These are phyloP conservation scores for Tachina fera DNA, from an alignment of 2,888 invertebrate genomes.

Conservation along the genomic window DNA sequence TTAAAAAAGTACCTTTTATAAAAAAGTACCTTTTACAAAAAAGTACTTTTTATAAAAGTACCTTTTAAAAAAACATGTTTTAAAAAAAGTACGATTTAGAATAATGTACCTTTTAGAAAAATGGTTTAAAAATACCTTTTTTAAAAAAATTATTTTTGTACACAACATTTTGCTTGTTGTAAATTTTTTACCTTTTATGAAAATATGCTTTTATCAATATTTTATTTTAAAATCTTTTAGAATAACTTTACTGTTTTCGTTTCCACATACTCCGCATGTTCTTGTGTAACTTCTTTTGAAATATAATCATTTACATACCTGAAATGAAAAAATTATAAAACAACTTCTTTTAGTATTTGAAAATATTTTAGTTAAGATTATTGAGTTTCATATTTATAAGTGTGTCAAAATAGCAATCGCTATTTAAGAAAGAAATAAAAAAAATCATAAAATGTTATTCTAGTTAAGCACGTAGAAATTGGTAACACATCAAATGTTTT, in stretches of 20 bases:
- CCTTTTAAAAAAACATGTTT: no score
- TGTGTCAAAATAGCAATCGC: no score
- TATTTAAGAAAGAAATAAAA: no score
- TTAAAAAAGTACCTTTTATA: no score
- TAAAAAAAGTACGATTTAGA: not conserved
- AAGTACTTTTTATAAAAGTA: not conserved
- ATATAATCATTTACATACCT: conserved; percentile 23
- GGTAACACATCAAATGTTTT: not conserved
- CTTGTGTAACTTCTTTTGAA: not conserved
- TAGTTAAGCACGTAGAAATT: not conserved
- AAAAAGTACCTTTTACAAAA: not conserved
- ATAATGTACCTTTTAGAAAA: not conserved
- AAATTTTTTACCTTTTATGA: no score
- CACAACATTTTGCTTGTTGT: no score
- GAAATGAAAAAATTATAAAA: conserved; percentile 11
- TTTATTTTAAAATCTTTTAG: not conserved
- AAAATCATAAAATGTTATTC: not conserved
- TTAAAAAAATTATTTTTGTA: not conserved
- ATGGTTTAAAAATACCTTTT: not conserved
- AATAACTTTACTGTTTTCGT: not conserved
- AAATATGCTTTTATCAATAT: no score
- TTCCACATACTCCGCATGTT: conserved; percentile 6
- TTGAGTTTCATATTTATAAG: no score
- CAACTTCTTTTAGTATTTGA: not conserved
- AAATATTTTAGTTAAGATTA: not conserved